These are phyloP conservation scores for Sphaerophoria taeniata DNA, from an alignment of 2,888 invertebrate species.

Conservation along the genomic window DNA sequence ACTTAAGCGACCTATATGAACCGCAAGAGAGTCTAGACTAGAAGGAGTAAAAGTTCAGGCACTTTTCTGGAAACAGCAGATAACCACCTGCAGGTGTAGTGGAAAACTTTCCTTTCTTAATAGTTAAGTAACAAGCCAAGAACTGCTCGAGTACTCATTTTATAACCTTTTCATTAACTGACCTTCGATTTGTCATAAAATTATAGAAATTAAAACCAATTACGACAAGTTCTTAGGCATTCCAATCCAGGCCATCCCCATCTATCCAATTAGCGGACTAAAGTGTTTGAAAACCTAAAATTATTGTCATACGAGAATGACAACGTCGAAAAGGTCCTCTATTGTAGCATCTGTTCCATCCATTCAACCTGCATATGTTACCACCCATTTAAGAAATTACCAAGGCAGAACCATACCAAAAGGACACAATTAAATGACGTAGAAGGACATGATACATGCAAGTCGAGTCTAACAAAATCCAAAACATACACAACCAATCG, in stretches of 20 bases:
- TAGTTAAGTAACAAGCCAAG: too few relatives aligned
- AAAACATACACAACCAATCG: slow-evolving; percentile 47
- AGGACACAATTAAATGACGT: slow-evolving; percentile 25
- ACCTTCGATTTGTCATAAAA: slow-evolving; percentile 22
- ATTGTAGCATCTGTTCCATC: slow-evolving; percentile 60
- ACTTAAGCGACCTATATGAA: too few relatives aligned
- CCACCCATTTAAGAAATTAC: slow-evolving; percentile 47
- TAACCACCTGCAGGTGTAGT: too few relatives aligned
- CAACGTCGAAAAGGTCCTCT: slow-evolving; percentile 20
- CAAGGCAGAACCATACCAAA: slow-evolving; percentile 13
- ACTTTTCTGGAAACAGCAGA: too few relatives aligned
- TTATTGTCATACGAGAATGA: slow-evolving; percentile 23
- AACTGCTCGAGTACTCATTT: not conserved
- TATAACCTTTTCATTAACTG: not conserved
- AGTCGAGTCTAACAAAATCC: slow-evolving; percentile 17
- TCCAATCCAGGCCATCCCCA: not conserved
- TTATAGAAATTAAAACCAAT: slow-evolving; percentile 27
- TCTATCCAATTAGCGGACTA: slow-evolving; percentile 52
- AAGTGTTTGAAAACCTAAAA: slow-evolving; percentile 57
- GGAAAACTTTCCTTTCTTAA: too few relatives aligned
- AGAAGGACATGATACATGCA: slow-evolving; percentile 43
- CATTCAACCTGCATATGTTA: slow-evolving; percentile 26
- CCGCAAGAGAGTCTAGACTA: too few relatives aligned
- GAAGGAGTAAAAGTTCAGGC: too few relatives aligned
- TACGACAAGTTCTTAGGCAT: slow-evolving; percentile 3